Base-by-base conservation (phyloP, 1,140 invertebrate genomes). In the Drosophila serrata region DNA sequence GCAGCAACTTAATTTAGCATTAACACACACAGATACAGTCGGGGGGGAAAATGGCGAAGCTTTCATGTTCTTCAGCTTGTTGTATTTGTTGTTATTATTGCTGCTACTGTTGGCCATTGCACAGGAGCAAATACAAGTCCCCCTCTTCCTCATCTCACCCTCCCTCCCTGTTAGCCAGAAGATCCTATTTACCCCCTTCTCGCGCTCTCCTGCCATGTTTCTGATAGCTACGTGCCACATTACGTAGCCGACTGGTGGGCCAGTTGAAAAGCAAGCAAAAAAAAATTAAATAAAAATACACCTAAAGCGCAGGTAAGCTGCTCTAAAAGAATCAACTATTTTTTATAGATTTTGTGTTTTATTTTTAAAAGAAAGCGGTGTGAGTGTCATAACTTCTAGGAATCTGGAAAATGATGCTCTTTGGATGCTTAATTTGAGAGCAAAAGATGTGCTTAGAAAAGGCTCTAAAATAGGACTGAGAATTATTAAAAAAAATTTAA, bases 1-100 rank as follows among this genome's bases (percentile, higher is more conserved):
- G 70, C 70, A 56, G 58, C 72, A 75, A 75, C 72, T 75, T 75
- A 75, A 75, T 75, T 75, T 75, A 74, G 69, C 72, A 75, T 75
- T 75, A 75, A 75, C 72, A 75, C 72, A 75, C 39, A 75, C 72
- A 75, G 19, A 22, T 15, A 37, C 55, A 53, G 29, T 22, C 11
- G 1, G 6, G 17, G 43, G 19, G 45, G 29, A 49, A 69, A 55
- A 55, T 37, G 13, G 51, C 33, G 7, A n/a, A 15, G 49, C 33
- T 37, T 55, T 27, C 11, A 13, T 63, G 53, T 43, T 37, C 51
- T 35, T 19, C 19, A 55, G 33, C 33, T 43, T 57, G 15, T 8
- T 56, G 53, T 27, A n/a, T 22, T 56, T 57, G 42, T 48, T 65
- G 40, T 45, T 61, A 27, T 70, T 56, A 45, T 45, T 46, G 40